Evolutionary conservation across 2,797 vertebrate species (phyloP).

Genomic region (Semotilus atromaculatus): DNA sequence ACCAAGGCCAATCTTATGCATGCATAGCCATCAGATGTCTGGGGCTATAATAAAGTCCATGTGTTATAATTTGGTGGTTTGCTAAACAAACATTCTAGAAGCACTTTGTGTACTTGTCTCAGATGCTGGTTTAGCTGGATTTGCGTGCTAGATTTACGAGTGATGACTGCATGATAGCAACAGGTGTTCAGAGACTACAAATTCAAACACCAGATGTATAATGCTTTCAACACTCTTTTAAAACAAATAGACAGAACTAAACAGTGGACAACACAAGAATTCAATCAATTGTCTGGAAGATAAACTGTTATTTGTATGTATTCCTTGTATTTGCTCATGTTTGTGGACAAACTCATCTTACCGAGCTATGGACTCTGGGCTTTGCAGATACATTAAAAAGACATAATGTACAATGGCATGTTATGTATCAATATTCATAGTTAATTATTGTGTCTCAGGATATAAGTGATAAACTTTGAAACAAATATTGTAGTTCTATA

Average conservation of each 20-base stretch:
- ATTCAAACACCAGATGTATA: constrained; percentile 31
- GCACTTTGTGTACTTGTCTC: constrained; percentile 24
- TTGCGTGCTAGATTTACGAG: constrained; percentile 7
- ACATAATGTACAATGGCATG: neutral
- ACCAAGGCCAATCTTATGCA: constrained; percentile 45
- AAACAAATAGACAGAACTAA: constrained; percentile 18
- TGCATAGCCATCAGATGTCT: constrained; percentile 48
- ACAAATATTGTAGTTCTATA: neutral
- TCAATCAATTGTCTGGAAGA: constrained; percentile 14
- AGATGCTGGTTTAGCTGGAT: neutral
- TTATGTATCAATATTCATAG: neutral
- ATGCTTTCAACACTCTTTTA: constrained; percentile 13
- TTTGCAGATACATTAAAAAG: neutral
- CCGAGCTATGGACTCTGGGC: neutral
- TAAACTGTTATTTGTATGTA: constrained; percentile 12
- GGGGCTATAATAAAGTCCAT: constrained; percentile 51
- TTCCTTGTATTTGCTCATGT: constrained; percentile 3
- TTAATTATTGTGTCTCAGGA: neutral
- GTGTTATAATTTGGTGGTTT: constrained; percentile 31
- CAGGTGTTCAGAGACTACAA: constrained; percentile 20
- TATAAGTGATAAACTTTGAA: neutral
- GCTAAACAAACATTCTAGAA: constrained; percentile 10
- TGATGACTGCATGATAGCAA: constrained; percentile 6
- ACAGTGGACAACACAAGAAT: constrained; percentile 14
- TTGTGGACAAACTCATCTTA: neutral